A percentile compares a stretch with the other conserved stretches of the same genome.
Evolutionary conservation across 2,797 vertebrate species (phyloP).

Genomic region (Hydrophis major): DNA sequence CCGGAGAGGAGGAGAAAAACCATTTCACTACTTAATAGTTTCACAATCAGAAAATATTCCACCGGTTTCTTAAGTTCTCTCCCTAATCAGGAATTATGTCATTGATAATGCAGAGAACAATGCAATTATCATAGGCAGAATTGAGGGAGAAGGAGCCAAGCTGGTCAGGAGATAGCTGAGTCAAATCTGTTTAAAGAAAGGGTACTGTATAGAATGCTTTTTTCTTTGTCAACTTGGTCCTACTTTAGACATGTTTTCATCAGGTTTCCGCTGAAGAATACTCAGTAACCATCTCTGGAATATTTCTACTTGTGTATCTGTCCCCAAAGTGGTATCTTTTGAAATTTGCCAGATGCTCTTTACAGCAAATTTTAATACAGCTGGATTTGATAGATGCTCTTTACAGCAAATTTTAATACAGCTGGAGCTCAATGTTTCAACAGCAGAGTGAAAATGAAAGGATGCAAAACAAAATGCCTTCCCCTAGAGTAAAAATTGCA

Average conservation of each 20-base stretch:
- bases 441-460: neutral
- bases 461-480: conserved; percentile 6
- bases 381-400: neutral
- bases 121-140: neutral
- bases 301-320: neutral
- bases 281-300: neutral
- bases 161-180: neutral
- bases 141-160: neutral
- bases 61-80: neutral
- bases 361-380: neutral
- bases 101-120: neutral
- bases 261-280: neutral
- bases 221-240: neutral
- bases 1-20: too few relatives aligned
- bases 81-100: neutral
- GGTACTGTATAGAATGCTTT: neutral
- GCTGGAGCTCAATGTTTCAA: neutral
- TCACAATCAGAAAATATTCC: neutral
- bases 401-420: neutral
- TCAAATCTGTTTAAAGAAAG: neutral
- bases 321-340: neutral
- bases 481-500: neutral
- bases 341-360: neutral
- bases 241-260: neutral
- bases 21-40: neutral